Percentiles rank a stretch among this genome's conserved stretches.
Evolutionary conservation across 1,140 invertebrate species (phyloP).

Genomic region (Lepidurus apus): DNA sequence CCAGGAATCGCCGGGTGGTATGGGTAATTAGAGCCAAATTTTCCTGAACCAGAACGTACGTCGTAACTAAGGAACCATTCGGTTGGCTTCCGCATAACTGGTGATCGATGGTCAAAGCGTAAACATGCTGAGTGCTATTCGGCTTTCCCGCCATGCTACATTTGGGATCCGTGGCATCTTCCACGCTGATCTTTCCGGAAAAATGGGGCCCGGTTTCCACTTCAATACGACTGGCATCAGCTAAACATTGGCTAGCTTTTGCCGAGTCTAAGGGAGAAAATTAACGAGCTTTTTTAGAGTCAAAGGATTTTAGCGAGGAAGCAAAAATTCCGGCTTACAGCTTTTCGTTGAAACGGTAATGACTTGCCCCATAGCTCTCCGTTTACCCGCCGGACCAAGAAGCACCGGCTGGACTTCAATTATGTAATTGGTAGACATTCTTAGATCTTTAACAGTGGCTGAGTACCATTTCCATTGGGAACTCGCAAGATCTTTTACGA

Average conservation of each 20-base stretch:
- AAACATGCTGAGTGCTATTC: conserved; percentile 59
- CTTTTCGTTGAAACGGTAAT: conserved; percentile 1
- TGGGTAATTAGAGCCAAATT: conserved; percentile 72
- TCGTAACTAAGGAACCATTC: conserved; percentile 64
- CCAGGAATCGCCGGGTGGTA: conserved; percentile 68
- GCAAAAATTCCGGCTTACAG: not conserved
- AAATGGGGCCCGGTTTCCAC: conserved; percentile 71
- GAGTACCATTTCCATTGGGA: conserved; percentile 15
- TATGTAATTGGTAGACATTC: not conserved
- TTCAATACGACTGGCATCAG: conserved; percentile 69
- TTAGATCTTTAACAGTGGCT: not conserved
- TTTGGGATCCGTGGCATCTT: conserved; percentile 43
- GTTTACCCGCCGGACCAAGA: not conserved
- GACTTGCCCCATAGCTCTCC: not conserved
- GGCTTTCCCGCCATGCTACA: conserved; percentile 41
- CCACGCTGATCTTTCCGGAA: conserved; percentile 64
- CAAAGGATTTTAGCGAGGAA: conserved; percentile 30
- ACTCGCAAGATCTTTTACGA: not conserved
- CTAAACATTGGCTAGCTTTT: conserved; percentile 64
- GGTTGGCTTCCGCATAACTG: conserved; percentile 66
- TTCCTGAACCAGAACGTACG: conserved; percentile 73
- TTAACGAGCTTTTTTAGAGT: not conserved
- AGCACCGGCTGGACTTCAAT: conserved; percentile 5
- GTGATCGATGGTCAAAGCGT: conserved; percentile 66
- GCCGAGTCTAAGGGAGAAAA: conserved; percentile 60